Conservation (phyloP, 2,797 vertebrate species). For the Dallia pectoralis region DNA sequence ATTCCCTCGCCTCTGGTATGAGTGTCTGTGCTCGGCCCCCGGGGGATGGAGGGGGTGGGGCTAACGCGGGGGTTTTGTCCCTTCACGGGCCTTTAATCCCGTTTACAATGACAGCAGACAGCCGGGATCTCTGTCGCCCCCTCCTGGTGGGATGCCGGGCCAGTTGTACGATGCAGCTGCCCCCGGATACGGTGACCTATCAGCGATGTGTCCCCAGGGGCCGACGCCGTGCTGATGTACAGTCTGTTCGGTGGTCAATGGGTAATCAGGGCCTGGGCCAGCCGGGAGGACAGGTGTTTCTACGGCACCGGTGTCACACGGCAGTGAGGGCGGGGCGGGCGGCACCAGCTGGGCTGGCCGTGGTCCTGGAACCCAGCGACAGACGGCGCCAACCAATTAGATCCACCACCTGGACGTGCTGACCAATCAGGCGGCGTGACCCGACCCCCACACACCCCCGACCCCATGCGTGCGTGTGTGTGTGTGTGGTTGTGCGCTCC, state of each 20-base stretch:
- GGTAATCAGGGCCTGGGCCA: background rate
- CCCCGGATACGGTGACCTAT: too few species aligned
- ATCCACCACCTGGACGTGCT: slow-evolving; percentile 59
- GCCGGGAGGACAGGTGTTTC: background rate
- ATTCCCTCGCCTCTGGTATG: slow-evolving; percentile 28
- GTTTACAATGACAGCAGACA: slow-evolving; percentile 35
- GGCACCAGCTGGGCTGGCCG: slow-evolving; percentile 3
- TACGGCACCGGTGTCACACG: background rate
- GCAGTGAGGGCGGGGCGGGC: slow-evolving; percentile 19
- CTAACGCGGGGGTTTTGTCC: slow-evolving; percentile 63
- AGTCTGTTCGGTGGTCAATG: background rate
- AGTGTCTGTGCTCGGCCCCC: slow-evolving; percentile 46
- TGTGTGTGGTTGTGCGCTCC: background rate
- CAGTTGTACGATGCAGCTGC: background rate
- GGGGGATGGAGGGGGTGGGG: slow-evolving; percentile 33
- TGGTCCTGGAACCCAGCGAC: slow-evolving; percentile 21
- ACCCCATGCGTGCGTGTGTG: slow-evolving; percentile 8
- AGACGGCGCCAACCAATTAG: slow-evolving; percentile 57
- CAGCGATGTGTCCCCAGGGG: too few species aligned
- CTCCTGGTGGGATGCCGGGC: slow-evolving; percentile 27
- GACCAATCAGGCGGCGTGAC: slow-evolving; percentile 67
- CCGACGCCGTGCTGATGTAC: too few species aligned
- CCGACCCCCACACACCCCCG: slow-evolving; percentile 18
- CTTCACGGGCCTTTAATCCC: slow-evolving; percentile 57
- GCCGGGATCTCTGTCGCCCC: slow-evolving; percentile 33